Evolutionary conservation across 2,797 vertebrate genomes (phyloP).

Genomic region (Chanos chanos): DNA sequence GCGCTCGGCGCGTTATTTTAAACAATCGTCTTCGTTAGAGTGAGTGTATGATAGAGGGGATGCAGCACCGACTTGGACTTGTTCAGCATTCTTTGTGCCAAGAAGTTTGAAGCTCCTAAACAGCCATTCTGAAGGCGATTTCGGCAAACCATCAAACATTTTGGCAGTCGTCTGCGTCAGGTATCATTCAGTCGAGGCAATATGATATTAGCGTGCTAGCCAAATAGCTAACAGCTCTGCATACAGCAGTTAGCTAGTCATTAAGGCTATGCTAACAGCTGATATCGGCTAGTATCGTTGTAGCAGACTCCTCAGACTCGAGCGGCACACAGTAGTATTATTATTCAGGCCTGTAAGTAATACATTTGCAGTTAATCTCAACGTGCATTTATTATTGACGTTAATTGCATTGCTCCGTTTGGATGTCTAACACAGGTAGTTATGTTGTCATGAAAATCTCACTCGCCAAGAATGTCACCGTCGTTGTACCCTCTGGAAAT

Average conservation of each 20-base stretch:
- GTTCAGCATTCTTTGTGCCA: slow-evolving; percentile 35
- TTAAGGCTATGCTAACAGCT: slow-evolving; percentile 33
- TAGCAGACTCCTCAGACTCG: background rate
- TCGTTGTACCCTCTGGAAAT: too few relatives aligned
- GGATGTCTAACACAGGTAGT: too few relatives aligned
- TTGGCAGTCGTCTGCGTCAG: background rate
- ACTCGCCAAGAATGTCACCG: too few relatives aligned
- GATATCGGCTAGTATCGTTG: slow-evolving; percentile 16
- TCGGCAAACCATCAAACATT: slow-evolving; percentile 36
- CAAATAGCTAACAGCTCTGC: slow-evolving; percentile 21
- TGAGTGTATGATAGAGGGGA: slow-evolving; percentile 61
- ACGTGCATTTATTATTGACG: too few relatives aligned
- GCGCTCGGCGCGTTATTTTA: slow-evolving; percentile 99
- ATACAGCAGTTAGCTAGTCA: slow-evolving; percentile 16
- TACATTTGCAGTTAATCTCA: too few relatives aligned
- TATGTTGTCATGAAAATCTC: too few relatives aligned
- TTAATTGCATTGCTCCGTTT: too few relatives aligned
- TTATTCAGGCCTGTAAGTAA: too few relatives aligned
- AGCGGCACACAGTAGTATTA: background rate
- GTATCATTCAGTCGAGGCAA: slow-evolving; percentile 26
- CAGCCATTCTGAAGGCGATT: slow-evolving; percentile 14
- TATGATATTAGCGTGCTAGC: slow-evolving; percentile 41
- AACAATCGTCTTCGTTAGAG: slow-evolving; percentile 85
- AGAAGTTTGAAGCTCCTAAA: background rate
- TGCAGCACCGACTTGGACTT: slow-evolving; percentile 37